Conservation (phyloP, 2,888 invertebrate genomes). For the Ditula angustiorana region DNA sequence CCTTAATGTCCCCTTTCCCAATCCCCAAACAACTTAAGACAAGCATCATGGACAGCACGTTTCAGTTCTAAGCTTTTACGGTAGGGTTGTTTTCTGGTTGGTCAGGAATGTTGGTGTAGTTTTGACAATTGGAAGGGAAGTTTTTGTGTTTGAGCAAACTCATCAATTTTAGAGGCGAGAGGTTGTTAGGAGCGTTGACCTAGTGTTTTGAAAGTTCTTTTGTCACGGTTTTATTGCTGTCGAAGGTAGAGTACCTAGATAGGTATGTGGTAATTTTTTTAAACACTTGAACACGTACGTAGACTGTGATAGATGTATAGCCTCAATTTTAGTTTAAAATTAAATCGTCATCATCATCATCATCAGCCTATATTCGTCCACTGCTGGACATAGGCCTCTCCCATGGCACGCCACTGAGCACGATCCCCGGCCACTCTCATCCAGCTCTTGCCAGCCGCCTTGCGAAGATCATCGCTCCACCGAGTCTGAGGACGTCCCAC, state of each 20-base stretch:
- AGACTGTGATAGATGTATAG: neutral
- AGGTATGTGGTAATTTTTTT: neutral
- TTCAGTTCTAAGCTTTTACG: neutral
- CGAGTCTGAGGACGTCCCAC: too few relatives aligned
- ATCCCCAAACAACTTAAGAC: neutral
- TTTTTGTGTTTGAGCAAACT: constrained; percentile 63
- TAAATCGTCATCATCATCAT: too few relatives aligned
- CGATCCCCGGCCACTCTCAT: too few relatives aligned
- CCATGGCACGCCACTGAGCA: too few relatives aligned
- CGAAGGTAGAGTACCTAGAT: neutral
- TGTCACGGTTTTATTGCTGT: constrained; percentile 36
- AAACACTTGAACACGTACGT: neutral
- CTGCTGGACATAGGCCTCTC: too few relatives aligned
- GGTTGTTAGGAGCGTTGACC: constrained; percentile 59
- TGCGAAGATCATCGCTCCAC: too few relatives aligned
- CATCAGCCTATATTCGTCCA: too few relatives aligned
- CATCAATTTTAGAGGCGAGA: constrained; percentile 56
- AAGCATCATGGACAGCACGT: neutral
- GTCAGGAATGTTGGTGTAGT: neutral
- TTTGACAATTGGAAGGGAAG: constrained; percentile 34
- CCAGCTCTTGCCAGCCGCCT: too few relatives aligned
- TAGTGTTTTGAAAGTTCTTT: constrained; percentile 52
- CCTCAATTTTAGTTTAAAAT: too few relatives aligned
- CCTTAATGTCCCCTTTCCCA: constrained; percentile 56
- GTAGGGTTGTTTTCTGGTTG: neutral